Conservation (phyloP, 2,797 vertebrate genomes). For the Melanotaenia pygmaea region DNA sequence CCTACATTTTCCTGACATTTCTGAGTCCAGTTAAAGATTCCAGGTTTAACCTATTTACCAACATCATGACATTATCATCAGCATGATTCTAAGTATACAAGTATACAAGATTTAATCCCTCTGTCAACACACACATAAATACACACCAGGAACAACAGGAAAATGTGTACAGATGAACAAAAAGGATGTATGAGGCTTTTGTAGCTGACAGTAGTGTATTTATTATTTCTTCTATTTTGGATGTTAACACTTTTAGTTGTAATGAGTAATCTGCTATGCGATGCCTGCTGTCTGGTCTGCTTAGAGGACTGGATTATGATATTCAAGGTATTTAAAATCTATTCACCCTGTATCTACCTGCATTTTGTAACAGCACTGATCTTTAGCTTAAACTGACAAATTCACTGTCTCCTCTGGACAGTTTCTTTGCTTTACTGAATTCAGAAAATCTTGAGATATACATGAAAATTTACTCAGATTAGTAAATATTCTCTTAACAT, state of each 20-base stretch:
- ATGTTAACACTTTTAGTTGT: background rate
- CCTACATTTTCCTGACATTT: background rate
- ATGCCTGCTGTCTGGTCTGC: too few species aligned
- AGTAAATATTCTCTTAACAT: too few species aligned
- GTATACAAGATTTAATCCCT: background rate
- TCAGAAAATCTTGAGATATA: too few species aligned
- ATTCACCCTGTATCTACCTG: too few species aligned
- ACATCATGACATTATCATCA: background rate
- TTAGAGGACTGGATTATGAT: too few species aligned
- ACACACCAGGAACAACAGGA: background rate
- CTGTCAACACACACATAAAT: background rate
- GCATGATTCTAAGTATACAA: background rate
- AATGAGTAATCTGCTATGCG: too few species aligned
- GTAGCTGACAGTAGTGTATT: background rate
- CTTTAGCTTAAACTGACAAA: too few species aligned
- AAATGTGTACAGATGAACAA: background rate
- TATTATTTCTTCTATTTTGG: background rate
- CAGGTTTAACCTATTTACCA: background rate
- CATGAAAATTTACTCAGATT: too few species aligned
- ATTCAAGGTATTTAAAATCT: too few species aligned
- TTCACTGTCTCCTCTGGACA: too few species aligned
- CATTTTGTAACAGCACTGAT: too few species aligned
- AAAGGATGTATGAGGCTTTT: background rate
- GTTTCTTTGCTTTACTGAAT: too few species aligned
- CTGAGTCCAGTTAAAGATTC: background rate